Evolutionary conservation across 2,888 invertebrate genomes (phyloP).

Genomic region (Eupsilia transversa): DNA sequence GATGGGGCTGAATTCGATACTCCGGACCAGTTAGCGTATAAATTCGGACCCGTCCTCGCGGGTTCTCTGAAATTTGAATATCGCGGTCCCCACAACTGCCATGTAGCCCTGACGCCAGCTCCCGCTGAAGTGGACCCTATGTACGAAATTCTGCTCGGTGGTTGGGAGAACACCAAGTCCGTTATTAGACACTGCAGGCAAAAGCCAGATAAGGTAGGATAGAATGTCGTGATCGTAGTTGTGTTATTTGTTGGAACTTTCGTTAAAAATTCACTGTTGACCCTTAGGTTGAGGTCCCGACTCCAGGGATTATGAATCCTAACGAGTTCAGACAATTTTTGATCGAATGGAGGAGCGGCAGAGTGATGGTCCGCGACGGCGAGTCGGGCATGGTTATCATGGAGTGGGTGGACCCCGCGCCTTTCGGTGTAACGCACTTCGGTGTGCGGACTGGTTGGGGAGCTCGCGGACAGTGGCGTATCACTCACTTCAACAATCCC

Average conservation of each 20-base stretch:
- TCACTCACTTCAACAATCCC: constrained; percentile 81
- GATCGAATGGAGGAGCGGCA: constrained; percentile 91
- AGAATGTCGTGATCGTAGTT: constrained; percentile 70
- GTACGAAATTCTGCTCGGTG: constrained; percentile 93
- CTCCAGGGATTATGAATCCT: constrained; percentile 90
- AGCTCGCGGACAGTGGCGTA: constrained; percentile 92
- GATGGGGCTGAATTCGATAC: constrained; percentile 90
- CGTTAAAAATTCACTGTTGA: constrained; percentile 60
- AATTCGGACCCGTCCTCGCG: constrained; percentile 89
- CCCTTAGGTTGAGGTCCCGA: constrained; percentile 90
- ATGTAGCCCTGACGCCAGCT: constrained; percentile 90
- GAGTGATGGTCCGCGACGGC: constrained; percentile 87
- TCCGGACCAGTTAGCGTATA: constrained; percentile 91
- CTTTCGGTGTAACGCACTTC: constrained; percentile 91
- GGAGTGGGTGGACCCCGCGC: constrained; percentile 91
- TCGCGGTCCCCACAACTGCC: constrained; percentile 92
- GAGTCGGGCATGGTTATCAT: constrained; percentile 88
- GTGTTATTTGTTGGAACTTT: constrained; percentile 55
- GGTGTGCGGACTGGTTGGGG: constrained; percentile 92
- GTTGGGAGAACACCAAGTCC: constrained; percentile 92
- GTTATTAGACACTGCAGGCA: constrained; percentile 92
- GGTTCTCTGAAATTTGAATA: constrained; percentile 91
- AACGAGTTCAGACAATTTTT: constrained; percentile 90
- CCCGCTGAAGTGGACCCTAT: constrained; percentile 91
- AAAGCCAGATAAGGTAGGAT: constrained; percentile 91